These are phyloP conservation scores for Panulirus ornatus DNA, from an alignment of 1,140 invertebrate genomes.

Conservation along the genomic window DNA sequence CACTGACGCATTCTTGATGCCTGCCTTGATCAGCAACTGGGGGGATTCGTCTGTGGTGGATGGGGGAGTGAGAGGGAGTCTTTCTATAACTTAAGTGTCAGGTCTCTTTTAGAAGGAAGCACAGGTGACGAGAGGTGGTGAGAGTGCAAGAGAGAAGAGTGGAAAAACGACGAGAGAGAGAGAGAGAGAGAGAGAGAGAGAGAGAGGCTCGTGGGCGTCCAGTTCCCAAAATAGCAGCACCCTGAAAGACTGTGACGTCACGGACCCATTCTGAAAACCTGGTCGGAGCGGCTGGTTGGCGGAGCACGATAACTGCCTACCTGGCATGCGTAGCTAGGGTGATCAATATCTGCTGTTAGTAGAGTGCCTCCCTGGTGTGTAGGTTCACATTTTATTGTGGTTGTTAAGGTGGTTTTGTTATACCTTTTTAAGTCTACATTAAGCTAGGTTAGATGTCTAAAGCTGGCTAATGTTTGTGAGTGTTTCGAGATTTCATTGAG, in stretches of 20 bases:
- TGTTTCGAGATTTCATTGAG: too few relatives aligned
- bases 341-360: neutral
- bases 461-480: too few relatives aligned
- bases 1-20: too few relatives aligned
- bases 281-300: neutral
- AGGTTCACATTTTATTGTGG: neutral
- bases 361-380: neutral
- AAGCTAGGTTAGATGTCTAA: too few relatives aligned
- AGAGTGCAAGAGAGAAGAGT: neutral
- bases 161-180: conserved; percentile 9
- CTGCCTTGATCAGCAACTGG: too few relatives aligned
- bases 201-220: neutral
- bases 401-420: neutral
- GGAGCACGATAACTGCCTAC: neutral
- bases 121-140: neutral
- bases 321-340: neutral
- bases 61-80: neutral
- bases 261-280: conserved; percentile 20
- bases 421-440: too few relatives aligned
- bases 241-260: conserved; percentile 9
- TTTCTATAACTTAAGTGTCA: too few relatives aligned
- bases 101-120: too few relatives aligned
- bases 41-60: too few relatives aligned
- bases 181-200: neutral
- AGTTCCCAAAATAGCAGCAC: neutral